phyloP scores from a whole-genome alignment of 2,888 invertebrate species.

The Chrysolina oricalcia region DNA sequence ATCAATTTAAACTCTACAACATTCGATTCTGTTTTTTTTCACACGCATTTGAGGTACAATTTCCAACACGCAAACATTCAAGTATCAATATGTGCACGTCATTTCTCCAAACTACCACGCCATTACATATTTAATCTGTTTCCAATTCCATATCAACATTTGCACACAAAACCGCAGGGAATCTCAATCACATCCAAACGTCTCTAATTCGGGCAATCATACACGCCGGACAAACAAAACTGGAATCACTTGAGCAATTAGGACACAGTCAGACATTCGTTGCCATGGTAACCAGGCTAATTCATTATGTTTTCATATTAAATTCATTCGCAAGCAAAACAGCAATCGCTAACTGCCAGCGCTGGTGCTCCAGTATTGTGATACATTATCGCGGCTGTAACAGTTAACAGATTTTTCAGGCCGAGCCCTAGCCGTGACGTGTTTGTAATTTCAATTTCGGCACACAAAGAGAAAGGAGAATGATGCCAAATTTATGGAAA shows the following conservation, averaged over 20 bases:
- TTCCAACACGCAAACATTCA: no score
- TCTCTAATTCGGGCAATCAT: slow-evolving; percentile 8
- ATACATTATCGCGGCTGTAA: slow-evolving; percentile 15
- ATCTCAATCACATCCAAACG: slow-evolving; percentile 15
- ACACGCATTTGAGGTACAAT: no score
- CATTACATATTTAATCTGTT: background rate
- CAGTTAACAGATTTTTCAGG: slow-evolving; percentile 27
- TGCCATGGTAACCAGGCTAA: slow-evolving; percentile 17
- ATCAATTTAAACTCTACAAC: no score
- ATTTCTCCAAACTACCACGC: no score
- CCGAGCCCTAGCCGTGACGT: background rate
- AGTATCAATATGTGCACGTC: no score
- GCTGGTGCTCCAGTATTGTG: background rate
- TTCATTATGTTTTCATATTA: slow-evolving; percentile 19
- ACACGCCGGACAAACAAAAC: background rate
- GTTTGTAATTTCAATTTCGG: background rate
- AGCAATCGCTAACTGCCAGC: slow-evolving; percentile 23
- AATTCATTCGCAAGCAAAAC: slow-evolving; percentile 27
- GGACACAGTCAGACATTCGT: background rate
- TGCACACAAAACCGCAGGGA: background rate
- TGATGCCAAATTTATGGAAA: no score
- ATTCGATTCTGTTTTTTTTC: no score
- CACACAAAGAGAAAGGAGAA: background rate
- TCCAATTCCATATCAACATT: background rate
- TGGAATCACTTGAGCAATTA: slow-evolving; percentile 19